phyloP scores from a whole-genome alignment of 2,797 vertebrate genomes.

The Gallinago nigripennis region DNA sequence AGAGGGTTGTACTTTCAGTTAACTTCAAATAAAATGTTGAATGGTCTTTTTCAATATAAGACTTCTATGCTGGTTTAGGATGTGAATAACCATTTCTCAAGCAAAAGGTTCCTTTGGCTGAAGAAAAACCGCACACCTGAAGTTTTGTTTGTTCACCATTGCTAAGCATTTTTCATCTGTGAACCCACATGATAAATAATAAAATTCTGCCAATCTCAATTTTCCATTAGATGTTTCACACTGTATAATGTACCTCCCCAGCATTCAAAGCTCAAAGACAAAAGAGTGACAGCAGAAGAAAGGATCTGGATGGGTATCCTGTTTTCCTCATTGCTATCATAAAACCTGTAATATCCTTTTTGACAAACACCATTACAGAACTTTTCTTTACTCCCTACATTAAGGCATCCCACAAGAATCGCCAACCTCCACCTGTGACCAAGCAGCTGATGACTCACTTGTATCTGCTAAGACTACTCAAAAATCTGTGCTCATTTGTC shows the following conservation, averaged over 20 bases:
- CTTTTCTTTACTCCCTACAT: background rate
- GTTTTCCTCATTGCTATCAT: background rate
- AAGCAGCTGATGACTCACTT: background rate
- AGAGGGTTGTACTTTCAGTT: background rate
- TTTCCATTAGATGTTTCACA: background rate
- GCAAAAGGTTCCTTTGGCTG: background rate
- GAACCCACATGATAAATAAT: background rate
- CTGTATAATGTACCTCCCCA: background rate
- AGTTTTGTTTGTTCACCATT: background rate
- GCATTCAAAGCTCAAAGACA: background rate
- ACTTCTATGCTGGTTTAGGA: background rate
- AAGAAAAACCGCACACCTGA: fast-evolving
- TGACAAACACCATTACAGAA: background rate
- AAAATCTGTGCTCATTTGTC: background rate
- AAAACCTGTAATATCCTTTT: background rate
- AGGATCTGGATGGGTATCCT: background rate
- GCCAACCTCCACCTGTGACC: background rate
- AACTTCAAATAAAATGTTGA: background rate
- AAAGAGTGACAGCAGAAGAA: background rate
- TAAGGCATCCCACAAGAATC: background rate
- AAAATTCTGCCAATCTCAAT: background rate
- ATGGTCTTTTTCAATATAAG: background rate
- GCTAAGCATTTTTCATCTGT: background rate
- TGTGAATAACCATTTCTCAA: background rate
- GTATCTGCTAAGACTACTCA: background rate